phyloP scores from a whole-genome alignment of 2,888 invertebrate genomes.

The Baronia brevicornis region DNA sequence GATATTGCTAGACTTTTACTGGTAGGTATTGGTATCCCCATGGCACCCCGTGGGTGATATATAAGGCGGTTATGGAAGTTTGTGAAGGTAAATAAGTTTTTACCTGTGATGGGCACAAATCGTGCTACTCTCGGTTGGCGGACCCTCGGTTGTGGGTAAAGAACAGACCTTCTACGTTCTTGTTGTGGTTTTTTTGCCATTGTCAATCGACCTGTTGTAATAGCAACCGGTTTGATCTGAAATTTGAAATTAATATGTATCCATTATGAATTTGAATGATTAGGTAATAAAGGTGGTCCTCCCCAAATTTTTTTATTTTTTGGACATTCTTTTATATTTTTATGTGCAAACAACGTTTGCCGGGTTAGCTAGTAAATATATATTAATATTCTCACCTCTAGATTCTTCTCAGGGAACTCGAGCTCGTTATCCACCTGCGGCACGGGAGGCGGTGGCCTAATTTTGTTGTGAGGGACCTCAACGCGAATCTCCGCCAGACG shows the following conservation, averaged over 20 bases:
- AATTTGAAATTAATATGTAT: not conserved
- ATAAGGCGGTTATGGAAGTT: no score
- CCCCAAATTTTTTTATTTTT: no score
- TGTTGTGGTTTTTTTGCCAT: conserved; percentile 26
- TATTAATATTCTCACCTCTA: conserved; percentile 72
- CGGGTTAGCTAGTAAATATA: no score
- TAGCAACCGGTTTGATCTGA: conserved; percentile 46
- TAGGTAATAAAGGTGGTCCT: no score
- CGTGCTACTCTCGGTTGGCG: conserved; percentile 36
- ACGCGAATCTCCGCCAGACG: conserved; percentile 71
- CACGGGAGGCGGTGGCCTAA: conserved; percentile 54
- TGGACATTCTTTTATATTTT: no score
- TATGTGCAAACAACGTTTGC: no score
- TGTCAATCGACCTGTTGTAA: conserved; percentile 22
- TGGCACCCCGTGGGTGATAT: no score
- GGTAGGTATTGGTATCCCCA: no score
- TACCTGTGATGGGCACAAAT: conserved; percentile 53
- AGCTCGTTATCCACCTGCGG: conserved; percentile 65
- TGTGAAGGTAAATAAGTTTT: conserved; percentile 4
- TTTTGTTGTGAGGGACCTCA: conserved; percentile 71
- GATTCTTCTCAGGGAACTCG: conserved; percentile 76
- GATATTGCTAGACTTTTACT: no score
- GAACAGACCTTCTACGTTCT: conserved; percentile 33
- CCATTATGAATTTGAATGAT: no score
- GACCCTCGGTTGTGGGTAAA: conserved; percentile 36